Conservation (phyloP, 2,113 vertebrate genomes). For the Sinocyclocheilus anshuiensis region DNA sequence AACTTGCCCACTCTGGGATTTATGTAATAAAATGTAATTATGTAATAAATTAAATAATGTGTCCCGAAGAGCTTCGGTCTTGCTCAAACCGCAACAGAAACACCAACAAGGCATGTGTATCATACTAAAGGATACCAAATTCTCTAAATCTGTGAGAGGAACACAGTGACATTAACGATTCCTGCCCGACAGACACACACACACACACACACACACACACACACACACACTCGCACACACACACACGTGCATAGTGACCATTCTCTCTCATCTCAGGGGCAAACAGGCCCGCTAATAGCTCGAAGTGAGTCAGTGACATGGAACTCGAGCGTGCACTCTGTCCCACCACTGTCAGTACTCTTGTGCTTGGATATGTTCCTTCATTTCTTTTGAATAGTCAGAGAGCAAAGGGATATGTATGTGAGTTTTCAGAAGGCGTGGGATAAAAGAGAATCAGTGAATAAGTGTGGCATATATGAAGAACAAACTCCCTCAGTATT, state of each 20-base stretch:
- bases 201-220: slow-evolving; percentile 10
- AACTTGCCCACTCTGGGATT: not conserved
- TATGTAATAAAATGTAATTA: not conserved
- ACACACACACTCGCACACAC: slow-evolving; percentile 25
- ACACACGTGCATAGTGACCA: slow-evolving; percentile 12
- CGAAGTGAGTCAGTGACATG: slow-evolving; percentile 38
- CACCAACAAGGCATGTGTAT: not conserved
- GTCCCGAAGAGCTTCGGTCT: not conserved
- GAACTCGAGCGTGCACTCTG: not conserved
- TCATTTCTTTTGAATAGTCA: not conserved
- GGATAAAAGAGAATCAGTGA: not conserved
- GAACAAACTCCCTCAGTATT: not conserved
- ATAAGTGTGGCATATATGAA: not conserved
- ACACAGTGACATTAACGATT: not conserved
- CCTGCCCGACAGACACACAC: slow-evolving; percentile 2
- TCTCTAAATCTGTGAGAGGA: not conserved
- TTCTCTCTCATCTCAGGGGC: not conserved
- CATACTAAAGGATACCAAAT: not conserved
- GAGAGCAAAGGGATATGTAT: not conserved
- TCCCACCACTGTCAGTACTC: slow-evolving; percentile 18
- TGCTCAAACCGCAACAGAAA: not conserved
- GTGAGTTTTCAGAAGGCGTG: not conserved
- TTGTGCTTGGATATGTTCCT: not conserved
- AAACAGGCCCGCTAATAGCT: slow-evolving; percentile 27
- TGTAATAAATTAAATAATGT: not conserved